phyloP scores from a whole-genome alignment of 2,888 invertebrate genomes.

The Lasius platythorax region DNA sequence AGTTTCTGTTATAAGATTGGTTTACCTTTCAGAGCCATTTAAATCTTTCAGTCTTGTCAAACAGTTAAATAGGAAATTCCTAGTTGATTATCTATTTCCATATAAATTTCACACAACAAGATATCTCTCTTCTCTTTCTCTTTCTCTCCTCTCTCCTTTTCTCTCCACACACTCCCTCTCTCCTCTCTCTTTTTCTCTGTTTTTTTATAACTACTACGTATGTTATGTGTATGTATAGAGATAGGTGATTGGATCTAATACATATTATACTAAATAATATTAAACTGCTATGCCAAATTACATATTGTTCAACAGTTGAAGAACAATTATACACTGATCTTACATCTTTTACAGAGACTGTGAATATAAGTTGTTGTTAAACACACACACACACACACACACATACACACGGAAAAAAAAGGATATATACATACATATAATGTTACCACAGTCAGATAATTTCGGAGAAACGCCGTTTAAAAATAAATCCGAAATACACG shows the following conservation, averaged over 20 bases:
- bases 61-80: conserved; percentile 10
- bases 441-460: not conserved
- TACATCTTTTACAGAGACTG: not conserved
- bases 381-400: not conserved
- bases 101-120: not conserved
- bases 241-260: too few species aligned
- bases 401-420: not conserved
- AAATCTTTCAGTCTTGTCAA: conserved; percentile 19
- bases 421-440: not conserved
- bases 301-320: too few species aligned
- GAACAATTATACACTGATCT: too few species aligned
- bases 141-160: too few species aligned
- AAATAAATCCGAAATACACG: conserved; percentile 51
- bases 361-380: not conserved
- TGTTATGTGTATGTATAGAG: too few species aligned
- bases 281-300: too few species aligned
- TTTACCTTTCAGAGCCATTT: not conserved
- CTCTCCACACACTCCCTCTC: too few species aligned
- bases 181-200: too few species aligned
- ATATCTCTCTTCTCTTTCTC: not conserved
- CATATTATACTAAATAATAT: too few species aligned
- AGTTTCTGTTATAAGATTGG: not conserved
- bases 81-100: conserved; percentile 12
- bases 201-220: too few species aligned
- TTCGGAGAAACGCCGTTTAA: conserved; percentile 55